These are phyloP conservation scores for Gibbula magus DNA, from an alignment of 2,888 invertebrate genomes.

Conservation along the genomic window DNA sequence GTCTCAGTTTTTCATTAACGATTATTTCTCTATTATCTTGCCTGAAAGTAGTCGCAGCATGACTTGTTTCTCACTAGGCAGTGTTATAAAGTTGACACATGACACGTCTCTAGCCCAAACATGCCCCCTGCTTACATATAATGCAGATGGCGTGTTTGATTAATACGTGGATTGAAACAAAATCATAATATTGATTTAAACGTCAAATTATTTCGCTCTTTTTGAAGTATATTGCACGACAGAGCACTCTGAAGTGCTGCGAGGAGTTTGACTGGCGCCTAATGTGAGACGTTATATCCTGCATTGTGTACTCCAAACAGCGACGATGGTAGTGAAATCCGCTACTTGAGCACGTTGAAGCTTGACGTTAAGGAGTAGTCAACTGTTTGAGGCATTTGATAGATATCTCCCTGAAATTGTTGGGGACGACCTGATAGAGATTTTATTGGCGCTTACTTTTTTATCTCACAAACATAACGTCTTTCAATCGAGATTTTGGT, in stretches of 20 bases:
- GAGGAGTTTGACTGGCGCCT: not conserved
- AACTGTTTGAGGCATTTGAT: no score
- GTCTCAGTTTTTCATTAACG: no score
- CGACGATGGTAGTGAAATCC: not conserved
- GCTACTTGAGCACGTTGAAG: not conserved
- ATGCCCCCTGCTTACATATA: not conserved
- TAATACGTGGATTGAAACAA: not conserved
- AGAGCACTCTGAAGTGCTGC: not conserved
- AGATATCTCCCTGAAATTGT: no score
- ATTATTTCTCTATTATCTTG: no score
- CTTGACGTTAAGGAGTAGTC: not conserved
- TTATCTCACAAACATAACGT: no score
- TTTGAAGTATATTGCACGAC: not conserved
- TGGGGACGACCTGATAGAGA: no score
- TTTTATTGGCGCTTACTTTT: not conserved
- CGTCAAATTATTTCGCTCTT: not conserved
- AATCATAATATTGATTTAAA: constrained; percentile 4
- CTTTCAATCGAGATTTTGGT: no score
- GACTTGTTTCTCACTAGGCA: no score
- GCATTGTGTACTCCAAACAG: not conserved
- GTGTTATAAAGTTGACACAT: no score
- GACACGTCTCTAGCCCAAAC: no score
- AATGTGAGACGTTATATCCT: not conserved
- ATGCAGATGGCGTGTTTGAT: not conserved
- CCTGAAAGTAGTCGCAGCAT: no score